These are phyloP conservation scores for Megalopta genalis DNA, from an alignment of 1,140 invertebrate species.

Conservation along the genomic window DNA sequence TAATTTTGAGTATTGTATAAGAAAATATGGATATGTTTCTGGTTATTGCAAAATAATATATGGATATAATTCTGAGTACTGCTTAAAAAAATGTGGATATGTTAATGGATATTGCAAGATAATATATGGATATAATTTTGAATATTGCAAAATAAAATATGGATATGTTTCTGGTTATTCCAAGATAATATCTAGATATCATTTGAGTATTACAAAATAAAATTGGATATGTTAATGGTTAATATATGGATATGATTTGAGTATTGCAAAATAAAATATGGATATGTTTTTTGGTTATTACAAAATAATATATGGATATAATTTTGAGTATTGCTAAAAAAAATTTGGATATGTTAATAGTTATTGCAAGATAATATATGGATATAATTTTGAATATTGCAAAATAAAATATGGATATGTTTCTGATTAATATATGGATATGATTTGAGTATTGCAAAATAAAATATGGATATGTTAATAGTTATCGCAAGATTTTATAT, in stretches of 20 bases:
- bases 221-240: neutral
- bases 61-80: neutral
- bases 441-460: neutral
- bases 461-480: neutral
- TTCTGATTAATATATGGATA: too few species aligned
- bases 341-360: neutral
- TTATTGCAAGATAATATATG: slow-evolving; percentile 9
- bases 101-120: slow-evolving; percentile 5
- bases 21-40: neutral
- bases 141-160: neutral
- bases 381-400: neutral
- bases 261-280: slow-evolving; percentile 1
- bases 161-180: neutral
- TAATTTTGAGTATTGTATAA: too few species aligned
- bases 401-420: neutral
- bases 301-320: neutral
- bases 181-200: neutral
- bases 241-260: neutral
- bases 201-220: neutral
- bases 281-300: slow-evolving; percentile 3
- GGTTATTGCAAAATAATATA: slow-evolving; percentile 1
- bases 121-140: neutral
- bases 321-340: neutral
- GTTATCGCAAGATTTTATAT: slow-evolving; percentile 6
- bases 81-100: neutral